Conservation (phyloP, 1,140 invertebrate genomes). For the Helicoverpa zea region DNA sequence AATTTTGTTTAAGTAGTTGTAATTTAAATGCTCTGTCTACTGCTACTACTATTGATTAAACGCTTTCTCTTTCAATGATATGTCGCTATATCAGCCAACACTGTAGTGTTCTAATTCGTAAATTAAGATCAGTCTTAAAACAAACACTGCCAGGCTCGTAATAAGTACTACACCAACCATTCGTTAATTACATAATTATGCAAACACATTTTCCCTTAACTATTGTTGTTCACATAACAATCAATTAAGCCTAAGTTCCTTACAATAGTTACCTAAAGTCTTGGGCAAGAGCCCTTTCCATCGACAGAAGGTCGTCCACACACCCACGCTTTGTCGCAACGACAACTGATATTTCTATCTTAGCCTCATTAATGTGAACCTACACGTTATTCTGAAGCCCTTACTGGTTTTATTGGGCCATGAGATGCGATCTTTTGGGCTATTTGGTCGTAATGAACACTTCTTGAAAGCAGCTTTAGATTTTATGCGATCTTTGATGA, state of each 20-base stretch:
- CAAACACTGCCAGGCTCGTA: too few relatives aligned
- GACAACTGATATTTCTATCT: slow-evolving; percentile 32
- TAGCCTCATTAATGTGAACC: slow-evolving; percentile 33
- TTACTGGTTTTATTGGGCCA: slow-evolving; percentile 13
- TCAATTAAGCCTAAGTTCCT: slow-evolving; percentile 10
- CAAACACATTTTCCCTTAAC: not conserved
- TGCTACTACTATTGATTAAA: too few relatives aligned
- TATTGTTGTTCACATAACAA: slow-evolving; percentile 5
- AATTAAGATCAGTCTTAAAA: too few relatives aligned
- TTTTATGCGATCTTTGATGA: not conserved
- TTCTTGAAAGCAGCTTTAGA: not conserved
- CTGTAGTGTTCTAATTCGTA: too few relatives aligned
- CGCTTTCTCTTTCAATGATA: too few relatives aligned
- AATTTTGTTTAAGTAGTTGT: too few relatives aligned
- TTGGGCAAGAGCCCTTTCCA: slow-evolving; percentile 45
- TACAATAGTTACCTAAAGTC: slow-evolving; percentile 3
- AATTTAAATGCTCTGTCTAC: too few relatives aligned
- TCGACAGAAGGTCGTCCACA: slow-evolving; percentile 40
- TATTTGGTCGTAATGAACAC: slow-evolving; percentile 22
- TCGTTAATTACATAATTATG: not conserved
- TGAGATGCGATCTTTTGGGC: slow-evolving; percentile 1
- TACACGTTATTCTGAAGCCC: slow-evolving; percentile 25
- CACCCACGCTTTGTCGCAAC: slow-evolving; percentile 46
- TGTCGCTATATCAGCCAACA: too few relatives aligned
- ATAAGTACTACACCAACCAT: too few relatives aligned